Base-by-base conservation (phyloP, 2,113 vertebrate species). In the Hemicordylus capensis region DNA sequence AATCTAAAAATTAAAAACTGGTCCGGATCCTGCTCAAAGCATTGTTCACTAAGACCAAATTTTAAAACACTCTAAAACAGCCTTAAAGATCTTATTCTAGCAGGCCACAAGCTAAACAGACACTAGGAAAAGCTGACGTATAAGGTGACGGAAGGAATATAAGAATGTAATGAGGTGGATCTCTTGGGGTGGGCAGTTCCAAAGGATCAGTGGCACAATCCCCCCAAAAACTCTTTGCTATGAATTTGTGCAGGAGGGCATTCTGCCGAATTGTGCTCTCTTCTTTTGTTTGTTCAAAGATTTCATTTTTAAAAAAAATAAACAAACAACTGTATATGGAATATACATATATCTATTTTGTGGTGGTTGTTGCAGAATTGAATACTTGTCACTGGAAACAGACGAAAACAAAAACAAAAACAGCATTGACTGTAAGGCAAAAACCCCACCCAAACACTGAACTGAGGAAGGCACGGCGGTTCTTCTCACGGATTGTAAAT, bases 401-500 rank as follows among this genome's bases (percentile, higher is more conserved):
- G n/a, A n/a, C n/a, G 95, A 88, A 89, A 88, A 85, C 85, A 56
- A 88, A 10, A 59, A 4, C 2, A 61, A 48, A n/a, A 42, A 4
- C 54, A 61, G 51, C 54, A n/a, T 48, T 20, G 56, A 94, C 89
- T 79, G 77, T 89, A 93, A 95, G 95, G 95, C 88, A 90, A 42
- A 61, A 54, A 58, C 56, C 66, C 73, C 1, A 63, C 37, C 20
- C 28, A n/a, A 54, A 76, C 46, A 12, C 84, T 51, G 58, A 73
- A 31, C 0, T 67, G 85, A 81, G 90, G 88, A 81, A 88, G 79
- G 90, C 91, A 85, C 81, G 94, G 92, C 81, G 91, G 94, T 96
- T 95, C 76, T 51, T 61, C 93, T 95, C 88, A 94, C 94, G 70
- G 89, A 92, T 98, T 97, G 84, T 85, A 85, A 80, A 85, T 85